phyloP scores from a whole-genome alignment of 1,140 invertebrate species.

The Drosophila equinoxialis region DNA sequence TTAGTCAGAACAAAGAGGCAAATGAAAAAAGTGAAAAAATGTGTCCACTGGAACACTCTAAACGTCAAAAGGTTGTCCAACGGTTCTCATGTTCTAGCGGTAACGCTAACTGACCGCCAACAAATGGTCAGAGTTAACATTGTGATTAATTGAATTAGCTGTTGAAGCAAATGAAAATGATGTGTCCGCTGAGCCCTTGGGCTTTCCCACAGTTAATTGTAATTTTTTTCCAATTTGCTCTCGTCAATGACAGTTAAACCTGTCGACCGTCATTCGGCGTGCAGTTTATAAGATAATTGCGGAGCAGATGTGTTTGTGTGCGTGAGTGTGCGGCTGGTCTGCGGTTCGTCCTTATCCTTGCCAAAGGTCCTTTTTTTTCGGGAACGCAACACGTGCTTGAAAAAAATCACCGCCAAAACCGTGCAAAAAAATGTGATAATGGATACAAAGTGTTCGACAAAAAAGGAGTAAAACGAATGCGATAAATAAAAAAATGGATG shows the following conservation, averaged over 20 bases:
- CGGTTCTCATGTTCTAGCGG: slow-evolving; percentile 1
- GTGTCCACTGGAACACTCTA: background rate
- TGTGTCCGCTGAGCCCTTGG: background rate
- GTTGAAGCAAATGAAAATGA: slow-evolving; percentile 27
- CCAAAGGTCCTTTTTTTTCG: slow-evolving; percentile 6
- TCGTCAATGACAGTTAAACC: slow-evolving; percentile 26
- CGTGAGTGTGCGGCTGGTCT: background rate
- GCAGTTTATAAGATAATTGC: slow-evolving; percentile 47
- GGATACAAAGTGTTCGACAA: slow-evolving; percentile 38
- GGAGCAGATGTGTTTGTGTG: slow-evolving; percentile 16
- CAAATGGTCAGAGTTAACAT: slow-evolving; percentile 10
- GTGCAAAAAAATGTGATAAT: slow-evolving; percentile 38
- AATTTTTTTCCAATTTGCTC: slow-evolving; percentile 35
- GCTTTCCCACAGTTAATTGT: slow-evolving; percentile 6
- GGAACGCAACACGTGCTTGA: slow-evolving; percentile 4
- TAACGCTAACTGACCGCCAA: slow-evolving; percentile 3
- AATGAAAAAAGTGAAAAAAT: background rate
- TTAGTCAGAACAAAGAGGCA: too few species aligned
- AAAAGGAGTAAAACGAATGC: slow-evolving; percentile 9
- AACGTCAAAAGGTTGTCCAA: background rate
- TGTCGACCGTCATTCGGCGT: slow-evolving; percentile 10
- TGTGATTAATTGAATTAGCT: slow-evolving; percentile 34
- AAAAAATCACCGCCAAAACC: slow-evolving; percentile 30
- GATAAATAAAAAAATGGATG: slow-evolving; percentile 31
- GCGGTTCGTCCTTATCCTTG: slow-evolving; percentile 5